Conservation (phyloP, 2,113 vertebrate species). For the Chaetura pelagica region DNA sequence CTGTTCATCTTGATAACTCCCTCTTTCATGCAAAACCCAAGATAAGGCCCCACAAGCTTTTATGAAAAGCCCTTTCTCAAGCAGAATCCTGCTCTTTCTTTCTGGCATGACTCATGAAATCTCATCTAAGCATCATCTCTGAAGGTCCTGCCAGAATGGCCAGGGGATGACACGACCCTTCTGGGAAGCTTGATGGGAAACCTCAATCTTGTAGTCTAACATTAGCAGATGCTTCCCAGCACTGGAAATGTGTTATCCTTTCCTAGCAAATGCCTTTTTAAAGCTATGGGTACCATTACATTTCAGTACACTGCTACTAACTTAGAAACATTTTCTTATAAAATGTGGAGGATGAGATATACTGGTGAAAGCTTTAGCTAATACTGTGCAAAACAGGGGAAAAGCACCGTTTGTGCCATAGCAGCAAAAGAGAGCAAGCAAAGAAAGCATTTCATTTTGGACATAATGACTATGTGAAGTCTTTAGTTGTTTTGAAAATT, state of each 20-base stretch:
- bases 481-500: neutral
- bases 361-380: neutral
- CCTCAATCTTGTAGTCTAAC: neutral
- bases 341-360: neutral
- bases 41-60: neutral
- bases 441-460: neutral
- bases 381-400: fast-evolving
- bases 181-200: neutral
- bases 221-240: neutral
- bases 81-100: neutral
- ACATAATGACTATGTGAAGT: neutral
- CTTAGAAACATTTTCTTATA: neutral
- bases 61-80: neutral
- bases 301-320: neutral
- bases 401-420: neutral
- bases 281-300: neutral
- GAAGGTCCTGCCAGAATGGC: neutral
- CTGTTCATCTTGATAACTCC: neutral
- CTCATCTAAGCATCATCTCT: neutral
- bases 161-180: neutral
- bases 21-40: neutral
- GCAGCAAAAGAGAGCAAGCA: neutral
- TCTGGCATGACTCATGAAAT: neutral
- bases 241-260: neutral
- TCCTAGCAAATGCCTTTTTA: neutral